Percentiles rank a stretch among this genome's conserved stretches.
Conservation (phyloP, 2,888 invertebrate species). For the Dione vanillae region DNA sequence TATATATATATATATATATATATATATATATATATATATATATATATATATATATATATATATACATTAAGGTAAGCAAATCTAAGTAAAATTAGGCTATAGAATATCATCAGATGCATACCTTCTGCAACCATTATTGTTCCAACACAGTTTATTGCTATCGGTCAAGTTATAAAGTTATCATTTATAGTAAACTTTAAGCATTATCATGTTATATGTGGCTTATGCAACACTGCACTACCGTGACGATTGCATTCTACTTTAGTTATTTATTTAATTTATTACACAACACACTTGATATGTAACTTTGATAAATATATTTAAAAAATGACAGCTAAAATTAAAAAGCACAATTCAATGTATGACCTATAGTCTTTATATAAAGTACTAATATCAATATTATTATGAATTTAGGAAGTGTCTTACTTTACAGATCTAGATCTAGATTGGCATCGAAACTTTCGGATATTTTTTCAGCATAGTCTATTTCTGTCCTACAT, state of each 20-base stretch:
- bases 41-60: too few relatives aligned
- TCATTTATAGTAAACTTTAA: neutral
- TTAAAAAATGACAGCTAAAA: neutral
- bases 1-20: too few relatives aligned
- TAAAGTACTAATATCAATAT: neutral
- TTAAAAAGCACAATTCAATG: neutral
- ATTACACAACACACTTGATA: neutral
- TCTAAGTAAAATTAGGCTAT: too few relatives aligned
- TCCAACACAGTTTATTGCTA: slow-evolving; percentile 2
- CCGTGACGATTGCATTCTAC: slow-evolving; percentile 1
- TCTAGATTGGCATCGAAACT: too few relatives aligned
- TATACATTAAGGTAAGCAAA: too few relatives aligned
- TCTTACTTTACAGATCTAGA: neutral
- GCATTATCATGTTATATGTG: slow-evolving; percentile 1
- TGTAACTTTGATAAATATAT: neutral
- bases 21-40: too few relatives aligned
- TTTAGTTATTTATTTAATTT: slow-evolving; percentile 11
- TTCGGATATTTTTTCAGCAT: too few relatives aligned
- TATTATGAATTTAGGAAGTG: neutral
- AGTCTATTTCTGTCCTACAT: too few relatives aligned
- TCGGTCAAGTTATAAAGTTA: slow-evolving; percentile 9
- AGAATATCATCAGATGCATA: neutral
- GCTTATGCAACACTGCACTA: neutral
- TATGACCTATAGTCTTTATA: neutral
- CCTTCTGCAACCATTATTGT: too few relatives aligned